A percentile compares a stretch with the other conserved stretches of the same genome.
Evolutionary conservation across 2,113 vertebrate genomes (phyloP).

Genomic region (Myotis davidii): DNA sequence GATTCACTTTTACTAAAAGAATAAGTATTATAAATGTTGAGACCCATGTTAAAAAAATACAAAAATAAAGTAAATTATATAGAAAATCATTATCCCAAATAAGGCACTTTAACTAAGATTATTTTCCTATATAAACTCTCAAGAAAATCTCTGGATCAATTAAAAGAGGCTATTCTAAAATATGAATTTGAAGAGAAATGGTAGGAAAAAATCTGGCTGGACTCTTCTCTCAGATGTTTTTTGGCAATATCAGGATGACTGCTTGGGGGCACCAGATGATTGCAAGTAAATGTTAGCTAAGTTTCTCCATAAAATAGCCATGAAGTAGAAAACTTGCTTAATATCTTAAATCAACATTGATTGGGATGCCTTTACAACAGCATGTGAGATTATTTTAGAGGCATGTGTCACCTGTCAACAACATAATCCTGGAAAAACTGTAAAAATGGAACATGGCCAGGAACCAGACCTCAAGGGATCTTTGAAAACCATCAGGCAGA

Average conservation of each 20-base stretch:
- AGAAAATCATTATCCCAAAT: neutral
- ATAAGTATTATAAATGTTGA: neutral
- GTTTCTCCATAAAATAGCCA: neutral
- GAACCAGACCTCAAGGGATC: neutral
- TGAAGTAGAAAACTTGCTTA: neutral
- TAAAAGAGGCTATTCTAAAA: neutral
- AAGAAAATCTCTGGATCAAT: neutral
- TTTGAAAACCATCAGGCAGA: neutral
- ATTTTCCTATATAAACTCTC: neutral
- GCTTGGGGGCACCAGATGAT: neutral
- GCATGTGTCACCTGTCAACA: neutral
- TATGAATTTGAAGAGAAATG: neutral
- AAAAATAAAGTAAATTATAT: neutral
- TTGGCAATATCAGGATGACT: neutral
- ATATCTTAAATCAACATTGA: neutral
- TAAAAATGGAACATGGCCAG: neutral
- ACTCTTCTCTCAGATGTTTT: neutral
- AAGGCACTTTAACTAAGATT: neutral
- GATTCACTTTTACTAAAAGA: neutral
- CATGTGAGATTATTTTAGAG: neutral
- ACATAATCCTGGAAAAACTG: neutral
- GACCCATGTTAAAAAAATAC: neutral
- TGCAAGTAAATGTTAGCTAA: neutral
- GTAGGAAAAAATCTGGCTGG: neutral
- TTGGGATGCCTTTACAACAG: neutral